Conservation (phyloP, 2,113 vertebrate genomes). For the Mirza zaza region DNA sequence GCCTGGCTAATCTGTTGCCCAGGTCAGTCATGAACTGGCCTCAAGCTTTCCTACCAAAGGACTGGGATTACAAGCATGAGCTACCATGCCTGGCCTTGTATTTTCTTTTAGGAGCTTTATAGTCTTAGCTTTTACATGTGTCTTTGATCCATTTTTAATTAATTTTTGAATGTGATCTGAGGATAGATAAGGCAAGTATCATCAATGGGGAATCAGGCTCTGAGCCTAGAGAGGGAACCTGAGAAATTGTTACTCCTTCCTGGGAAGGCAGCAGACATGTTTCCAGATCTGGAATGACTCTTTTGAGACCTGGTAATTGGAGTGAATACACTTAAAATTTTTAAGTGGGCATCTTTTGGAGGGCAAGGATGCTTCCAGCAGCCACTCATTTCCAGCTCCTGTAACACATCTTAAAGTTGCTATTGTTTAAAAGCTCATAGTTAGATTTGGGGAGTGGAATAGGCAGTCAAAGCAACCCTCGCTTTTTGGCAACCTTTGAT, state of each 20-base stretch:
- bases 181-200: background rate
- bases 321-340: background rate
- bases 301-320: background rate
- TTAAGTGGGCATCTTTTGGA: background rate
- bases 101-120: background rate
- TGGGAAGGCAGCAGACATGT: conserved; percentile 64
- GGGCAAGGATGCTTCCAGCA: background rate
- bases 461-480: background rate
- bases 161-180: background rate
- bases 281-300: background rate
- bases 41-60: no score
- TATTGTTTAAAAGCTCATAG: background rate
- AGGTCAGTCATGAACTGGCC: no score
- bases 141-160: conserved; percentile 12
- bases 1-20: no score
- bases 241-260: conserved; percentile 66
- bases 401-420: background rate
- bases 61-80: no score
- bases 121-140: conserved; percentile 7
- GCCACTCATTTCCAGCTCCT: background rate
- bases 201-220: background rate
- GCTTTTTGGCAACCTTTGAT: background rate
- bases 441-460: background rate
- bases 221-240: conserved; percentile 58
- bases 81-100: background rate